Evolutionary conservation across 2,888 invertebrate species (phyloP), one percentile per base, ranked within the genome.

Genomic region (Brachyptera putata): DNA sequence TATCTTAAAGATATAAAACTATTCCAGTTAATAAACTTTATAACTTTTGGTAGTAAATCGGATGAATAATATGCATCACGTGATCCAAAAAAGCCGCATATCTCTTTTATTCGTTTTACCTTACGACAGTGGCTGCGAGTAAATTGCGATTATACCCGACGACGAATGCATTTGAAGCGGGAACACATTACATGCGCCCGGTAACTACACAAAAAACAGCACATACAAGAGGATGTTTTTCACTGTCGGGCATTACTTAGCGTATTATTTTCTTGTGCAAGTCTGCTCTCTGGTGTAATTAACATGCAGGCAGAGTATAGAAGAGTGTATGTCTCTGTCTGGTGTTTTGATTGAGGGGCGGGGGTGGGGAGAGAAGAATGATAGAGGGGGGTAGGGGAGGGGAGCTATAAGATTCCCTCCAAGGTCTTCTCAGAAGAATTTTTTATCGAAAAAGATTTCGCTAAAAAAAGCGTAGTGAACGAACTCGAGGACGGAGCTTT

Each of bases 401-500:
- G 30, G 30, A 11, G 30, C 30, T 7, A 5, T 11, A 30, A 30
- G 30, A 30, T 7, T 7, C 30, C 30, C 30, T 16, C 43, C 43
- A 43, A 43, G 43, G 43, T 21, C 43, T 43, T 43, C 43, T 21
- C 43, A 11, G 16, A 16, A 39, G 5, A 43, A 4, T n/a, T n/a
- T 43, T 43, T 43, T 43, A 18, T 30, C 7, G 5, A 30, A 16
- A 16, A 21, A 11, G 16, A 4, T n/a, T 2, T 18, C 21, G 43
- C 3, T 43, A 43, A 43, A 43, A 43, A n/a, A n/a, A n/a, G n/a
- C n/a, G n/a, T n/a, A 43, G 43, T 18, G 39, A 39, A 14, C 39
- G 39, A 30, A 9, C 34, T 34, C 34, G 34, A 11, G 7, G 39
- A 5, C 4, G 9, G 39, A 39, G 21, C 43, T n/a, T 11, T 11